Evolutionary conservation across 2,113 vertebrate genomes (phyloP).

Genomic region (Calidris pugnax): DNA sequence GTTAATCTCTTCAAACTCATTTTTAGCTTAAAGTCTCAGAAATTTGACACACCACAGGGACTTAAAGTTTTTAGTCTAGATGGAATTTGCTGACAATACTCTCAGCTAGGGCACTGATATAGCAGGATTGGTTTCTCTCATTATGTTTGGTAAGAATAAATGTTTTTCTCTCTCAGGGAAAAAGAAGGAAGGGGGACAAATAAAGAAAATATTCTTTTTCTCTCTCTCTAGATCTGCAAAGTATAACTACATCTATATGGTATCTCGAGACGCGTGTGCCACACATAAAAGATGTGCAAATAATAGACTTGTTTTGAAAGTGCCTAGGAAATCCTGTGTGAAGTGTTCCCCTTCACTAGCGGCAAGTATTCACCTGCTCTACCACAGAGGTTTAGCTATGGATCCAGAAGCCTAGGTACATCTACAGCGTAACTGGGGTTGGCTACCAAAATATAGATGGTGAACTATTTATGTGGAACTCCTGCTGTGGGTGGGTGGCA

Average conservation of each 20-base stretch:
- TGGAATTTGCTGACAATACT: constrained; percentile 59
- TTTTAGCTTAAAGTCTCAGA: constrained; percentile 47
- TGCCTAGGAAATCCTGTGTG: neutral
- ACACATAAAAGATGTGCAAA: neutral
- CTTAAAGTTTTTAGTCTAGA: constrained; percentile 19
- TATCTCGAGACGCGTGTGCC: rapidly evolving
- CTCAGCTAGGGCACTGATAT: neutral
- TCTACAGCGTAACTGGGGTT: neutral
- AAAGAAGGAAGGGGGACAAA: neutral
- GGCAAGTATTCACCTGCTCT: neutral
- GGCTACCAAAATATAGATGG: neutral
- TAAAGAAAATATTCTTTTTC: neutral
- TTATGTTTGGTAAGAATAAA: neutral
- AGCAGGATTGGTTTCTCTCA: constrained; percentile 19
- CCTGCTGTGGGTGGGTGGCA: neutral
- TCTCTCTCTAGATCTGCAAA: neutral
- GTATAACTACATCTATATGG: neutral
- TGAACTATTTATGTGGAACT: neutral
- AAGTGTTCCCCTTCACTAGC: neutral
- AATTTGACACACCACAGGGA: constrained; percentile 30
- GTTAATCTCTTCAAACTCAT: constrained; percentile 40
- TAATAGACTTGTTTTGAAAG: neutral
- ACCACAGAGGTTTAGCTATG: neutral
- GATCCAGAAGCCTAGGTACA: neutral
- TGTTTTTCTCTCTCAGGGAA: neutral